Base-by-base conservation (phyloP, 2,113 vertebrate genomes). In the Vireo altiloquus region DNA sequence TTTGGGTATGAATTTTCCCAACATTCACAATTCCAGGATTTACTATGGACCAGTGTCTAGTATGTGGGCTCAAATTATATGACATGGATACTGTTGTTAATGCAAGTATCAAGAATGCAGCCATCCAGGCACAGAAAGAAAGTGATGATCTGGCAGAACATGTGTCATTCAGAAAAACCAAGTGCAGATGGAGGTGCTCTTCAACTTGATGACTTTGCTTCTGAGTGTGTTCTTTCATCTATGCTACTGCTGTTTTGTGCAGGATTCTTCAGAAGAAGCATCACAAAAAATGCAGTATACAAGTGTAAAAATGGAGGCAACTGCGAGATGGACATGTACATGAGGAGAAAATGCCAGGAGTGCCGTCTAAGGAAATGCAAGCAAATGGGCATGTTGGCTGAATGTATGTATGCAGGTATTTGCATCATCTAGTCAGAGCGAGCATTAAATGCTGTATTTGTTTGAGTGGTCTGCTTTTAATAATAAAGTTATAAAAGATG, bases 281-380 rank as follows among this genome's bases (percentile, higher is more conserved):
- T 99, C 82, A 99, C 99, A n/a, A 99, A 99, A 97, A 99, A 99
- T 1, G 99, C 99, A 4, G 98, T 99, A 70, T 99, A 99, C 98
- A 99, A 99, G 94, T 99, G 99, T 96, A 99, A 99, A 97, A 99
- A 98, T 3, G 99, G 99, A 33, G 99, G 99, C 72, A 99, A 98
- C 98, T 99, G 99, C 15, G 99, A 99, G 97, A 99, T 99, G 99
- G 99, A 99, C 94, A 99, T 99, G 99, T 99, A 99, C 93, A 99
- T 99, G 99, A 98, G 99, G 59, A 98, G 99, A 70, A 99, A 99
- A 90, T 99, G 99, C 92, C 99, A 99, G 87, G 99, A 99, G 78
- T 99, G 99, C 30, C 98, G 99, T 30, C 98, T 99, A 30, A 98
- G 99, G 95, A 99, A 99, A 88, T 99, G 99, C 98, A 99, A 98